Evolutionary conservation across 1,140 invertebrate genomes (phyloP).

Genomic region (Megathymus violae): DNA sequence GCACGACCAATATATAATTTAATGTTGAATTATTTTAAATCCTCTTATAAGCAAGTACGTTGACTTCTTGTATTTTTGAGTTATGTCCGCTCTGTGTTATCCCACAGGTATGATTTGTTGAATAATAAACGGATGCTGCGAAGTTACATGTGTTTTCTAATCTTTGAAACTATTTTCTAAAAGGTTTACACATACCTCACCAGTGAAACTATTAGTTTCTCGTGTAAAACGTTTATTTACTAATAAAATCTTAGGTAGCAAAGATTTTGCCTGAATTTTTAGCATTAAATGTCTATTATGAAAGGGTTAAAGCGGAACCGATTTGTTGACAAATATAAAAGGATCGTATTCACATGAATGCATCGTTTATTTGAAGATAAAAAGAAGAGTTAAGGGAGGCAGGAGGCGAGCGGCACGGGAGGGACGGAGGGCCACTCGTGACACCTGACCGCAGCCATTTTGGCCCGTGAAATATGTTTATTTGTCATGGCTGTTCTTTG

Average conservation of each 20-base stretch:
- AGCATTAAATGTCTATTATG: background rate
- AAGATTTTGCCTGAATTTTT: background rate
- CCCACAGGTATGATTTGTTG: slow-evolving; percentile 52
- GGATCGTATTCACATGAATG: slow-evolving; percentile 66
- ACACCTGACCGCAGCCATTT: slow-evolving; percentile 83
- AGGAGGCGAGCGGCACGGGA: slow-evolving; percentile 41
- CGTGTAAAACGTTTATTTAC: no score
- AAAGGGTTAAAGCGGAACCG: background rate
- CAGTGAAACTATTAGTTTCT: no score
- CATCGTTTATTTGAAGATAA: slow-evolving; percentile 75
- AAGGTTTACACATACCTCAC: no score
- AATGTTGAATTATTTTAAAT: slow-evolving; percentile 80
- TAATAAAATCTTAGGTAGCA: background rate
- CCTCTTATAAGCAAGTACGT: slow-evolving; percentile 75
- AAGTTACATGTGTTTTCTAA: slow-evolving; percentile 42
- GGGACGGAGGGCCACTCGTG: slow-evolving; percentile 55
- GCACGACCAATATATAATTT: slow-evolving; percentile 72
- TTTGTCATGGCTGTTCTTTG: slow-evolving; percentile 81
- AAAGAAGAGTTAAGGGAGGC: slow-evolving; percentile 56
- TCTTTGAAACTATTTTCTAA: slow-evolving; percentile 6
- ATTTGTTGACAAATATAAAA: slow-evolving; percentile 67
- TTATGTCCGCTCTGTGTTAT: slow-evolving; percentile 61
- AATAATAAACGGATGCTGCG: slow-evolving; percentile 50
- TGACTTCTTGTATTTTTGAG: slow-evolving; percentile 79
- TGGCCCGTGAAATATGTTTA: slow-evolving; percentile 83